These are phyloP conservation scores for Piaya cayana DNA, from an alignment of 2,113 vertebrate species.

Conservation along the genomic window DNA sequence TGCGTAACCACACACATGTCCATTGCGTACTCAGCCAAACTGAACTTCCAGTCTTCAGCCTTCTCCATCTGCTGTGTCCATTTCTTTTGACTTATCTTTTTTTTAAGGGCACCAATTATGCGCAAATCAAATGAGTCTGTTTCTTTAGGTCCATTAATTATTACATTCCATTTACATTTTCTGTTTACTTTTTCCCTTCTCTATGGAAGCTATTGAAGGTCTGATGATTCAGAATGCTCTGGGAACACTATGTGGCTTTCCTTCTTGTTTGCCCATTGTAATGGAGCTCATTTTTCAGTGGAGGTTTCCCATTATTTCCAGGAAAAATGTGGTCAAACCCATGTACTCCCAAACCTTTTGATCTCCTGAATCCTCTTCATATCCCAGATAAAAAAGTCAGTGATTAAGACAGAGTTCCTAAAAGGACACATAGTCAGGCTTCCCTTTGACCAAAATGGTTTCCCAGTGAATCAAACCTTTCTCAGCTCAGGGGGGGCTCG, in stretches of 20 bases:
- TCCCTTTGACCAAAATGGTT: slow-evolving; percentile 80
- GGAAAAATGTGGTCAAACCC: slow-evolving; percentile 73
- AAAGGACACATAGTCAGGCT: slow-evolving; percentile 77
- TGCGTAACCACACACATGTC: neutral
- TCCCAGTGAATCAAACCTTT: slow-evolving; percentile 84
- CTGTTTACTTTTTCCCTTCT: slow-evolving; percentile 43
- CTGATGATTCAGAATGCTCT: slow-evolving; percentile 47
- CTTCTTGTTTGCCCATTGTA: slow-evolving; percentile 67
- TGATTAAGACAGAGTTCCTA: slow-evolving; percentile 76
- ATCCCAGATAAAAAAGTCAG: slow-evolving; percentile 82
- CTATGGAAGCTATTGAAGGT: slow-evolving; percentile 36
- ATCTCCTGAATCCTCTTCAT: slow-evolving; percentile 85
- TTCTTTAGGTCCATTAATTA: slow-evolving; percentile 42
- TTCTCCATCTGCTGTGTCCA: neutral
- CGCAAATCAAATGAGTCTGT: slow-evolving; percentile 23
- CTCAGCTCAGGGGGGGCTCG: slow-evolving; percentile 77
- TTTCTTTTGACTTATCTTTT: slow-evolving; percentile 22
- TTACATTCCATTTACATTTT: slow-evolving; percentile 64
- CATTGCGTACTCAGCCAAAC: neutral
- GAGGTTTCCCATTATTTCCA: slow-evolving; percentile 70
- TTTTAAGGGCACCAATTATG: slow-evolving; percentile 21
- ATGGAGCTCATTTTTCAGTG: slow-evolving; percentile 71
- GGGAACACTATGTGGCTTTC: slow-evolving; percentile 52
- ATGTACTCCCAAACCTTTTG: slow-evolving; percentile 79
- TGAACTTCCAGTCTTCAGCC: neutral